Conservation (phyloP, 2,113 vertebrate genomes). For the Eudyptes chrysolophus region DNA sequence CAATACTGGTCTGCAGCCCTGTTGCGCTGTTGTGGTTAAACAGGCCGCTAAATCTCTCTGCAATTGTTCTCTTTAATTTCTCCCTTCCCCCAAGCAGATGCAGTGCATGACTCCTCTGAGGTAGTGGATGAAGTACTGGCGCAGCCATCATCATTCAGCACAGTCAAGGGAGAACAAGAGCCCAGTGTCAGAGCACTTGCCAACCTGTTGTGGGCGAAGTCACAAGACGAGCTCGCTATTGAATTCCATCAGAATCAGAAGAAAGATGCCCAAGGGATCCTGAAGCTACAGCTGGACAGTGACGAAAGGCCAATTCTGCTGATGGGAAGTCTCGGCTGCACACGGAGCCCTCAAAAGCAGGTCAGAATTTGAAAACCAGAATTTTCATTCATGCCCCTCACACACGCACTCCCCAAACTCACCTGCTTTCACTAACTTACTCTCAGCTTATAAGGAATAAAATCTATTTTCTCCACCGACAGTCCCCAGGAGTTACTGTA, state of each 20-base stretch:
- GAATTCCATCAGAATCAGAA: background rate
- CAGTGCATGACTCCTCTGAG: background rate
- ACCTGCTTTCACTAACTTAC: background rate
- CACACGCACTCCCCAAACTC: background rate
- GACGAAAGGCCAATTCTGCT: background rate
- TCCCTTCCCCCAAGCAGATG: slow-evolving; percentile 10
- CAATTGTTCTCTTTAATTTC: background rate
- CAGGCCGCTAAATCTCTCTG: background rate
- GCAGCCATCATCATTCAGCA: background rate
- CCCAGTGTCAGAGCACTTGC: background rate
- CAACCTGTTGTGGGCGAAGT: background rate
- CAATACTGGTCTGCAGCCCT: background rate
- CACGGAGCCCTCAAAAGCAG: background rate
- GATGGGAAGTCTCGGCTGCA: background rate
- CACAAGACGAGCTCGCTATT: background rate
- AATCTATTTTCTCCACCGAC: background rate
- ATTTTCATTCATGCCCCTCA: background rate
- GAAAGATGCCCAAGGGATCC: background rate
- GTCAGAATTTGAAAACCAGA: background rate
- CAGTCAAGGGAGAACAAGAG: background rate
- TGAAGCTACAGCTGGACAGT: background rate
- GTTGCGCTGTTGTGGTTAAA: background rate
- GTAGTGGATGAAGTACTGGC: background rate
- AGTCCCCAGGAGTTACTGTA: background rate
- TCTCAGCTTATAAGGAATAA: background rate